Base-by-base conservation (phyloP, 2,888 invertebrate genomes). In the Agriopis marginaria region DNA sequence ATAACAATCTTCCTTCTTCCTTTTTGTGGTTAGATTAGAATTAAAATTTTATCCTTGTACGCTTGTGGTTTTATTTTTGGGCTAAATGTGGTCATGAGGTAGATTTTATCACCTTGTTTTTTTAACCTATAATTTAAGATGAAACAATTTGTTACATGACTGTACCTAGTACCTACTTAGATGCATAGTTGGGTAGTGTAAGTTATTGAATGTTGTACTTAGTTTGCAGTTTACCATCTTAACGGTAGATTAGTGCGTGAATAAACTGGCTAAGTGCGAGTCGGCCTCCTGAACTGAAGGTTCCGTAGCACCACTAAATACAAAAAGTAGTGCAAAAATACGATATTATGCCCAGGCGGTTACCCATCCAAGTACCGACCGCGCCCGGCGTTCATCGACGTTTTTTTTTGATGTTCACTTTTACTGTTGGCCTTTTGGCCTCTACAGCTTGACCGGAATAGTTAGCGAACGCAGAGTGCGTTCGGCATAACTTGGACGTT, bases 1-100 rank as follows among this genome's bases (percentile, higher is more conserved):
- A 51, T 40, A 12, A 12, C 39, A 17, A 51, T n/a, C 56, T 70
- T 68, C 63, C 68, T 68, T 56, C 47, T 58, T 58, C 59, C 32
- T 60, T 51, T 64, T 60, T 59, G 59, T 53, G 68, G 56, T 51
- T 51, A 61, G 40, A 4, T 11, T 42, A 10, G 32, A 63, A 11
- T 62, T 32, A 45, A 9, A 39, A 39, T 62, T 7, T 59, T 63
- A 53, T 58, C 45, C 51, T 58, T 17, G 17, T 51, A 11, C 3
- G 39, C 8, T 23, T 2, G 32, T 47, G 12, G 32, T 59, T 59
- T 23, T 47, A 44, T 44, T 58, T 58, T 45, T 23, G 45, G 11
- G 44, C 17, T 44, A 6, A 17, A 17, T 14, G 39, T 54, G 39
- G 54, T 40, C 39, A 39, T 23, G 17, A 12, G 12, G 54, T 32